Evolutionary conservation across 2,888 invertebrate genomes (phyloP), one percentile per base, ranked within the genome.

Genomic region (Malthinus flaveolus): DNA sequence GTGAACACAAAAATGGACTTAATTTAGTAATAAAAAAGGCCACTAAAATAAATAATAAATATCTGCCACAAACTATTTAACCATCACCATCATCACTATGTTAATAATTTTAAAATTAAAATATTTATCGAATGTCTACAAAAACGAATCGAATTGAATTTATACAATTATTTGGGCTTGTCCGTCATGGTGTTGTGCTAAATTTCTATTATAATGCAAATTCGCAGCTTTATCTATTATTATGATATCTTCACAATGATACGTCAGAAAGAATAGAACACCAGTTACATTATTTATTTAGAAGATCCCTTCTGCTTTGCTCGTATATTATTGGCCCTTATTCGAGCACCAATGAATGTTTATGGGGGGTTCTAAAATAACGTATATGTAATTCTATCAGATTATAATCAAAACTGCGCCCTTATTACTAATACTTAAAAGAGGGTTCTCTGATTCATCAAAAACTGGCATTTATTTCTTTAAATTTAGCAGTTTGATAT

Each of bases 231-330:
- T 44, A 42, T 42, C 39, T 42, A 47, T 63, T 63, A 63, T 63
- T 63, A 61, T 63, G 63, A 63, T 61, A 63, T 58, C 61, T 52
- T 34, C 58, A 63, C 56, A 62, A 64, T 57, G 57, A 64, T 55
- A 55, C 48, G 51, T 56, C 49, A 59, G 56, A 50, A 49, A 57
- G 57, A 35, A 35, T 47, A 45, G 44, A 59, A 51, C 51, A 59
- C 59, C 56, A 51, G 54, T 58, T 58, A 34, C 50, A 60, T 59
- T 64, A 63, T 61, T 62, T 62, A 62, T 58, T 62, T 57, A 64
- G 57, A 64, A 54, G 51, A 55, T 51, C 62, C 64, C 56, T 57
- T 46, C 35, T 36, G 45, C 32, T 35, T 39, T 13, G n/a, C 49
- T 49, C 35, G 48, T 37, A 35, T 64, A 36, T 56, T 54, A 64